Conservation (phyloP, 2,113 vertebrate genomes). For the Neodon shergylaensis region DNA sequence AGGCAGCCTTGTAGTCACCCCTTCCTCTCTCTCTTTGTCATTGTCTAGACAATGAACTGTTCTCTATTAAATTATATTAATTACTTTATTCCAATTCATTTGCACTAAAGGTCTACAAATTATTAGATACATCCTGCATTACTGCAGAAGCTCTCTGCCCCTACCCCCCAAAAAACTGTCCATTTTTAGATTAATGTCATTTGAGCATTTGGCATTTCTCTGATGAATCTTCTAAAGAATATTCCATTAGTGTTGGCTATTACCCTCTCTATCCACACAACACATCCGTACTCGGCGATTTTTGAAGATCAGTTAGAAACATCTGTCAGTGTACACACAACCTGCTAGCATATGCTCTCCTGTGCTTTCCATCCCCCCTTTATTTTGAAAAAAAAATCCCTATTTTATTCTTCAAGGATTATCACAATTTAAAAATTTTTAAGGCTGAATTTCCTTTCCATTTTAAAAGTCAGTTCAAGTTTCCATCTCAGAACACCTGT, state of each 20-base stretch:
- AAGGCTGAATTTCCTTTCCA: neutral
- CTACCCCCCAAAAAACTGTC: neutral
- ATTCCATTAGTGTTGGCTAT: neutral
- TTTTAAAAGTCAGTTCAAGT: neutral
- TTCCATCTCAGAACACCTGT: neutral
- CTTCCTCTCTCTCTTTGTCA: neutral
- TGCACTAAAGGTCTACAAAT: neutral
- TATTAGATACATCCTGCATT: neutral
- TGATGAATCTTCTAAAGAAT: neutral
- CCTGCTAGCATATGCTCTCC: neutral
- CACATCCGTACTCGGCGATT: neutral
- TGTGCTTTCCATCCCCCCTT: neutral
- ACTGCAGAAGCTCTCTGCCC: neutral
- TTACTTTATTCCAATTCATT: neutral
- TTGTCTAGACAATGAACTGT: neutral
- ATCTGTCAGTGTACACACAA: neutral
- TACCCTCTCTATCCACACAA: neutral
- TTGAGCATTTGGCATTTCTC: neutral
- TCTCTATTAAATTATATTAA: neutral
- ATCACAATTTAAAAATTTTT: slow-evolving; percentile 33
- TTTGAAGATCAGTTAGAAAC: neutral
- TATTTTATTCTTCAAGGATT: neutral
- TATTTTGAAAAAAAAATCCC: neutral
- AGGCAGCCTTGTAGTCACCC: neutral
- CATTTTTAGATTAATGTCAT: neutral